Evolutionary conservation across 2,113 vertebrate species (phyloP).

Genomic region (Donacobius atricapilla): DNA sequence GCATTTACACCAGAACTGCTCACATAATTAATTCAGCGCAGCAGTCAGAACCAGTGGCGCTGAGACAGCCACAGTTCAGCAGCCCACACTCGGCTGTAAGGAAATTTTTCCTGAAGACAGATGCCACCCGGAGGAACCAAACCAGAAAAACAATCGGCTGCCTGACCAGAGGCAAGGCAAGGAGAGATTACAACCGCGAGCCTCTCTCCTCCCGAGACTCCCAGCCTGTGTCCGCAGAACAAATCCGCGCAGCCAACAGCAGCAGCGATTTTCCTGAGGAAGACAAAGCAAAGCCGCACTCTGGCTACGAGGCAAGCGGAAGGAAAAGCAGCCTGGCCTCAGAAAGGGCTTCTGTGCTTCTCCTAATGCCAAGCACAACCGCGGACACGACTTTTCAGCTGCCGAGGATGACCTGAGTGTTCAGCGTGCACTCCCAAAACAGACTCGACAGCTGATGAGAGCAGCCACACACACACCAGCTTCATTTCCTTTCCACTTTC

Average conservation of each 20-base stretch:
- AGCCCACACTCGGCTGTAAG: slow-evolving; percentile 21
- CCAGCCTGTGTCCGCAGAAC: background rate
- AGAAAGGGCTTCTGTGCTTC: background rate
- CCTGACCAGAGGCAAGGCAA: slow-evolving; percentile 49
- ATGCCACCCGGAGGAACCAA: slow-evolving; percentile 64
- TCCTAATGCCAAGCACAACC: background rate
- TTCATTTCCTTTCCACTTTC: background rate
- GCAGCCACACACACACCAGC: background rate
- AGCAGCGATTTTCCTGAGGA: slow-evolving; percentile 2
- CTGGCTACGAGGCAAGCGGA: background rate
- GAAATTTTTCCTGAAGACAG: slow-evolving; percentile 61
- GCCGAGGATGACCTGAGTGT: fast-evolving
- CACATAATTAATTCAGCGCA: background rate
- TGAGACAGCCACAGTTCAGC: background rate
- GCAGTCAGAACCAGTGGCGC: background rate
- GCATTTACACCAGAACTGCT: background rate
- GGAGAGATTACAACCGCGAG: slow-evolving; percentile 21
- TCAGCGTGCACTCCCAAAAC: background rate
- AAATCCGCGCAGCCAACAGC: background rate
- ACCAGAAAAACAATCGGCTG: slow-evolving; percentile 52
- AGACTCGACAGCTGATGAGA: background rate
- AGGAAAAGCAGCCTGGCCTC: background rate
- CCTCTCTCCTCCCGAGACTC: background rate
- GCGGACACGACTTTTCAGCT: fast-evolving
- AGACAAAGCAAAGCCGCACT: background rate